Conservation (phyloP, 2,888 invertebrate genomes). For the Drosophila quinaria region DNA sequence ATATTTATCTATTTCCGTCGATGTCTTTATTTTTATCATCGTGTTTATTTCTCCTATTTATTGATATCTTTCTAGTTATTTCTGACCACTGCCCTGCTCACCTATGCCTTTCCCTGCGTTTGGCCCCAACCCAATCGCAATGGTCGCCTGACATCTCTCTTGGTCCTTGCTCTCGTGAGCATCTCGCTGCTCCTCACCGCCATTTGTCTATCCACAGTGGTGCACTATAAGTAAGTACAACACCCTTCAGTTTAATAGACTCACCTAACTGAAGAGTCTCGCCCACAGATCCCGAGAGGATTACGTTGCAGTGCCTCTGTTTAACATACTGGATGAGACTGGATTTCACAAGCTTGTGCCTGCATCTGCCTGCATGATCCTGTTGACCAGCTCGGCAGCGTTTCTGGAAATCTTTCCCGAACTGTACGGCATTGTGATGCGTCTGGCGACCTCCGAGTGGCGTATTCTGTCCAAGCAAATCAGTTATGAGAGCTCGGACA, state of each 20-base stretch:
- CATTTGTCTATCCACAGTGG: conserved; percentile 84
- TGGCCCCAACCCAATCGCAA: conserved; percentile 77
- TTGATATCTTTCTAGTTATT: conserved; percentile 68
- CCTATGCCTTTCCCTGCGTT: conserved; percentile 83
- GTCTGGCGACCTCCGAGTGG: conserved; percentile 87
- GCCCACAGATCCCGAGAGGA: conserved; percentile 76
- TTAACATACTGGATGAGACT: conserved; percentile 87
- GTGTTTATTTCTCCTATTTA: neutral
- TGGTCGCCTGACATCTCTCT: conserved; percentile 73
- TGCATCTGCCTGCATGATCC: conserved; percentile 87
- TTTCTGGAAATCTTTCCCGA: conserved; percentile 87
- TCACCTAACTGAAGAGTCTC: neutral
- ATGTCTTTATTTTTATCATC: neutral
- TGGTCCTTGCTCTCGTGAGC: conserved; percentile 74
- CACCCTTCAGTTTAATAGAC: neutral
- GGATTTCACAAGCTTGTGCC: conserved; percentile 87
- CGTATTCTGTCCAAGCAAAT: conserved; percentile 87
- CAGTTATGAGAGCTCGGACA: conserved; percentile 86
- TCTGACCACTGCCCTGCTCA: conserved; percentile 80
- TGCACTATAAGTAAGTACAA: conserved; percentile 81
- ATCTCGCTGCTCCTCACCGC: conserved; percentile 81
- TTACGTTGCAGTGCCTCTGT: conserved; percentile 85
- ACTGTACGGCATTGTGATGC: conserved; percentile 86
- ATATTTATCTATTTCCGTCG: neutral
- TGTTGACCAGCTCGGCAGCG: conserved; percentile 87